Percentiles rank a stretch among this genome's conserved stretches.
Evolutionary conservation across 2,888 invertebrate genomes (phyloP).

Genomic region (Linnaemya vulpina): DNA sequence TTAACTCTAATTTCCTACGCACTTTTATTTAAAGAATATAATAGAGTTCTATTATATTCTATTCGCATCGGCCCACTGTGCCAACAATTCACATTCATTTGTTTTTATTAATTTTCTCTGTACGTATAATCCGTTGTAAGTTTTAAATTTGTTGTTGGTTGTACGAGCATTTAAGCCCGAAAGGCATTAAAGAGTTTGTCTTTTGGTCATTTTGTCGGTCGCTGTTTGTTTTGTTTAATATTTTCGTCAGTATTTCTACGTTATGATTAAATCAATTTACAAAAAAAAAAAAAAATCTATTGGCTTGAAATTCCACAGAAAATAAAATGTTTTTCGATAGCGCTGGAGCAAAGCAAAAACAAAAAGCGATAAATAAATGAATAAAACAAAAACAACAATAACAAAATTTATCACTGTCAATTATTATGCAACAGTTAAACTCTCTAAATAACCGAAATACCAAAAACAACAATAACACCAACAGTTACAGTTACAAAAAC

Average conservation of each 20-base stretch:
- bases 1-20: too few relatives aligned
- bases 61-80: slow-evolving; percentile 1
- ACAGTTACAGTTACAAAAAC: slow-evolving; percentile 57
- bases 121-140: background rate
- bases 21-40: background rate
- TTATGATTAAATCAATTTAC: slow-evolving; percentile 22
- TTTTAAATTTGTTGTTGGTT: slow-evolving; percentile 10
- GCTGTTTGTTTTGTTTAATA: slow-evolving; percentile 9
- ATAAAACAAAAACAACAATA: slow-evolving; percentile 56
- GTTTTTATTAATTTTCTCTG: background rate
- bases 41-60: too few relatives aligned
- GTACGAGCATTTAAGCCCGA: slow-evolving; percentile 2
- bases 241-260: slow-evolving; percentile 3
- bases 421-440: slow-evolving; percentile 74
- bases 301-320: slow-evolving; percentile 40
- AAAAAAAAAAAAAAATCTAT: slow-evolving; percentile 22
- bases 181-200: slow-evolving; percentile 42
- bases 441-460: slow-evolving; percentile 63
- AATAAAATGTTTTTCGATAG: slow-evolving; percentile 30
- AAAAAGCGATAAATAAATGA: slow-evolving; percentile 17
- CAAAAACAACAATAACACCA: slow-evolving; percentile 34
- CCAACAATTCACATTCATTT: slow-evolving; percentile 15
- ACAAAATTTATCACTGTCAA: slow-evolving; percentile 72
- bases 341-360: slow-evolving; percentile 20
- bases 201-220: slow-evolving; percentile 10